Percentiles rank a stretch among this genome's conserved stretches.
Conservation (phyloP, 2,888 invertebrate genomes). For the Callosobruchus maculatus region DNA sequence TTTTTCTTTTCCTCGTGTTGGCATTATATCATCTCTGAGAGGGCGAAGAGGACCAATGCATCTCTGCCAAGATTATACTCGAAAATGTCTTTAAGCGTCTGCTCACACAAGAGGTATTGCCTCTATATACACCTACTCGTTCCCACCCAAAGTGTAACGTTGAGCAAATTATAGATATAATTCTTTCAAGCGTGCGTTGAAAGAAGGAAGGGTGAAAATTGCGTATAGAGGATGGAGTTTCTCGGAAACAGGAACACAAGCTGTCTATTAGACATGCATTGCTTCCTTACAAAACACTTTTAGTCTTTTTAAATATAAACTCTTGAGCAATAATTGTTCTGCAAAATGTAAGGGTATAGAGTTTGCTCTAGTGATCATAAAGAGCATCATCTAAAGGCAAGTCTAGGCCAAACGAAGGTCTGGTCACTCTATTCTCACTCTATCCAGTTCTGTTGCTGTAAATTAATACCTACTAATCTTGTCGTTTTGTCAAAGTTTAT, state of each 20-base stretch:
- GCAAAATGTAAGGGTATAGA: no score
- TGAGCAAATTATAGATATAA: background rate
- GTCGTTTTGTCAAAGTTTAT: no score
- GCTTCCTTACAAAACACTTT: no score
- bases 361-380: no score
- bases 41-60: conserved; percentile 30
- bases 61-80: conserved; percentile 35
- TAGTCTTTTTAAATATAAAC: no score
- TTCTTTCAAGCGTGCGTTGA: background rate
- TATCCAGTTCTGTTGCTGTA: no score
- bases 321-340: no score
- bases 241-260: background rate
- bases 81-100: conserved; percentile 33
- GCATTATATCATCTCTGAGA: background rate
- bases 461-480: no score
- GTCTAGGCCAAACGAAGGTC: no score
- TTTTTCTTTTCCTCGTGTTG: background rate
- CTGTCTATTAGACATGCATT: no score
- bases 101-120: conserved; percentile 10
- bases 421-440: no score
- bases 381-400: no score
- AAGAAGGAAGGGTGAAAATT: background rate
- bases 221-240: background rate
- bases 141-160: background rate
- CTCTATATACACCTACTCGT: conserved; percentile 2